Base-by-base conservation (phyloP, 2,797 vertebrate genomes). In the Myotis myotis region DNA sequence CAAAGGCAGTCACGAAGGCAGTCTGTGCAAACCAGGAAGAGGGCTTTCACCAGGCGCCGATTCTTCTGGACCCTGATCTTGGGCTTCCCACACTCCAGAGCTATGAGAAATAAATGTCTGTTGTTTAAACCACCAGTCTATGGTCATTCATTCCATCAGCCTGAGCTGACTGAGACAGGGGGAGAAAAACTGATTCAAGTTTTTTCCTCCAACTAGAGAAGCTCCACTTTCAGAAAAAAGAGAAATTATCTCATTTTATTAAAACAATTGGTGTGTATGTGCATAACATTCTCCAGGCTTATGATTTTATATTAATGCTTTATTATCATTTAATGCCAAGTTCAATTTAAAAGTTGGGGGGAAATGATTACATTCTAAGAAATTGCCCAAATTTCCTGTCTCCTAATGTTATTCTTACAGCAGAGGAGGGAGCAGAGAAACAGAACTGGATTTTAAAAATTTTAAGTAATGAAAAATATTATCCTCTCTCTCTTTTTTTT, bases 321-420 rank as follows among this genome's bases (percentile, higher is more conserved):
- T 91, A 86, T 66, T 85, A 23, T 60, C 38, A 62, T 81, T 94
- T 93, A 95, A 70, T 87, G 38, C 72, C 93, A 95, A 92, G 78
- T 64, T 6, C 11, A 95, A 78, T 60, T 95, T 93, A 53, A 92
- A 79, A 86, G 82, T 84, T 75, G 2, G 2, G 4, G 44, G 38
- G 1, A 38, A 80, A 55, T 71, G 6, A 60, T 80, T 64, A 74
- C 28, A 79, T 85, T 87, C 51, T 86, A 94, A 95, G 75, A 90
- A 93, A 93, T 57, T 83, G 38, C 75, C 64, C 90, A 78, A 66
- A 91, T 92, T 49, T 92, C 60, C 28, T 79, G 10, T 94, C 79
- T 94, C 47, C 41, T 96, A 68, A 74, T 92, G 71, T 93, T 87
- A 89, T 16, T 81, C 23, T 74, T 81, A 68, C 16, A 57, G 15